Percentiles rank a stretch among this genome's conserved stretches.
Evolutionary conservation across 2,113 vertebrate species (phyloP).

Genomic region (Urocynchramus pylzowi): DNA sequence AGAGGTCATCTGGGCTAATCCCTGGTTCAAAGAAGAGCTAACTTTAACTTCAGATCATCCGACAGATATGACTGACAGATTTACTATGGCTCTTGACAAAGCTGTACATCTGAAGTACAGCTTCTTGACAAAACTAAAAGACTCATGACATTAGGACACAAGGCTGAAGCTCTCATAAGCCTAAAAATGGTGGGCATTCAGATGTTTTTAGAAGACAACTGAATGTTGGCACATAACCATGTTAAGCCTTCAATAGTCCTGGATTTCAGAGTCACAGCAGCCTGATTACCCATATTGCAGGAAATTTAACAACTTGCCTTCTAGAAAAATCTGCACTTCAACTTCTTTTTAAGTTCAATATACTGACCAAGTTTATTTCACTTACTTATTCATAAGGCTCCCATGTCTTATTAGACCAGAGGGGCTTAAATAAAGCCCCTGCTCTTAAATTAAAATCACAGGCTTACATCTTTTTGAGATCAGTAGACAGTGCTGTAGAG

Average conservation of each 20-base stretch:
- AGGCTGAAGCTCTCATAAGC: background rate
- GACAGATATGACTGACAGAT: background rate
- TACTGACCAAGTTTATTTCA: background rate
- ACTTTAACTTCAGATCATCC: constrained; percentile 42
- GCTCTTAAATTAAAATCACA: background rate
- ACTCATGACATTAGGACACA: background rate
- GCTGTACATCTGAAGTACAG: background rate
- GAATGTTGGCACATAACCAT: background rate
- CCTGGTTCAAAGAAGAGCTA: constrained; percentile 25
- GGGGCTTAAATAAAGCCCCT: background rate
- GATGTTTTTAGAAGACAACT: background rate
- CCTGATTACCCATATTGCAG: background rate
- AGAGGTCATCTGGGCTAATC: constrained; percentile 25
- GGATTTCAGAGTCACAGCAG: background rate
- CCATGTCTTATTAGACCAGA: background rate
- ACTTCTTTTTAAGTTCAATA: background rate
- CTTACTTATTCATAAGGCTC: background rate
- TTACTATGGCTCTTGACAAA: background rate
- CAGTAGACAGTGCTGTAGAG: background rate
- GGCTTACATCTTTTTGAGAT: background rate
- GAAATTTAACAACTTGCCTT: background rate
- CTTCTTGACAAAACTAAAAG: background rate
- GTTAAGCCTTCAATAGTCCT: background rate
- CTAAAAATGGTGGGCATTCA: background rate
- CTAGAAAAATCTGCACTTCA: background rate